Conservation (phyloP, 2,888 invertebrate species). For the Calephelis perditalis region DNA sequence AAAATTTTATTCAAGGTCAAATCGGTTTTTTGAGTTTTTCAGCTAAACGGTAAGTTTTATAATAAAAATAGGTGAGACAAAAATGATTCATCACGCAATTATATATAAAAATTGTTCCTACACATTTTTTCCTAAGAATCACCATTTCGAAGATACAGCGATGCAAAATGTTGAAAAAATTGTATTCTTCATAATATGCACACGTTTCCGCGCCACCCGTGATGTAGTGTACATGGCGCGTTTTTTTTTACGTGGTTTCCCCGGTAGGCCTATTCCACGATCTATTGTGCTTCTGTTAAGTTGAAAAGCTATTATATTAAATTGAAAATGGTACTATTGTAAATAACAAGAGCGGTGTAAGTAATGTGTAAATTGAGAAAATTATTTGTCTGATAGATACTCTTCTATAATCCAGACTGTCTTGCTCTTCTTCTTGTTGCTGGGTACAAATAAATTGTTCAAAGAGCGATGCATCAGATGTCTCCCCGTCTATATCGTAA, state of each 20-base stretch:
- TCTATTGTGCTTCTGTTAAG: slow-evolving; percentile 3
- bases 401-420: not conserved
- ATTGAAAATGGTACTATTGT: slow-evolving; percentile 11
- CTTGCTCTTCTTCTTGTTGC: slow-evolving; percentile 7
- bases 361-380: slow-evolving; percentile 6
- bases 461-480: slow-evolving; percentile 9
- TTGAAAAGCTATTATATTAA: slow-evolving; percentile 7
- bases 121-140: not conserved
- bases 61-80: no score
- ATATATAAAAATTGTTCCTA: no score
- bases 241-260: not conserved
- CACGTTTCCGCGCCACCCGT: no score
- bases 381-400: slow-evolving; percentile 11
- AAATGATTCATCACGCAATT: no score
- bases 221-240: slow-evolving; percentile 12
- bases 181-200: slow-evolving; percentile 5
- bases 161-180: not conserved
- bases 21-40: not conserved
- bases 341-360: slow-evolving; percentile 8
- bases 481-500: not conserved
- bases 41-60: not conserved
- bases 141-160: not conserved
- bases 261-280: no score
- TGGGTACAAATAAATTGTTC: slow-evolving; percentile 11
- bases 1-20: slow-evolving; percentile 5